A percentile compares a stretch with the other conserved stretches of the same genome.
Evolutionary conservation across 2,113 vertebrate genomes (phyloP).

Genomic region (Cryptomyrus ogoouensis): DNA sequence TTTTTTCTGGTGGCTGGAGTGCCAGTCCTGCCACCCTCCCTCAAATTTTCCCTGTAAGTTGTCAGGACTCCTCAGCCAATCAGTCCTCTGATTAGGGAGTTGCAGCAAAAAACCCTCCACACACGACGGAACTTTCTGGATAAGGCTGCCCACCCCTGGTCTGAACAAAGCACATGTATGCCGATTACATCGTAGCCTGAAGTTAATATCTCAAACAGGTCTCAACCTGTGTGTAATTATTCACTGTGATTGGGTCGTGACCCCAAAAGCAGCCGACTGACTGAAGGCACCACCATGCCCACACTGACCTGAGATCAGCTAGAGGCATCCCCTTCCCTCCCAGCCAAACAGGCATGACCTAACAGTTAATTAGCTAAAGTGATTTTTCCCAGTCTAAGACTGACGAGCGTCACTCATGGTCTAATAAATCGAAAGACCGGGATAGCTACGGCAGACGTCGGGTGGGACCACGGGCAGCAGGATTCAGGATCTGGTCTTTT

Average conservation of each 20-base stretch:
- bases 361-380: not conserved
- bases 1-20: too few relatives aligned
- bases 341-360: not conserved
- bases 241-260: not conserved
- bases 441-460: not conserved
- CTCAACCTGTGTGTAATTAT: constrained; percentile 13
- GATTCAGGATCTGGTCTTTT: not conserved
- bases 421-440: not conserved
- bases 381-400: not conserved
- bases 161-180: constrained; percentile 3
- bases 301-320: not conserved
- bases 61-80: not conserved
- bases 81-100: not conserved
- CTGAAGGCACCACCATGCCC: not conserved
- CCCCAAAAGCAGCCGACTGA: not conserved
- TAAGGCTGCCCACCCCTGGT: not conserved
- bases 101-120: not conserved
- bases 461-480: not conserved
- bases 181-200: constrained; percentile 2
- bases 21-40: too few relatives aligned
- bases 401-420: not conserved
- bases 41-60: too few relatives aligned
- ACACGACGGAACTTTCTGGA: not conserved
- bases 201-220: constrained; percentile 20
- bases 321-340: not conserved